Percentiles rank a stretch among this genome's conserved stretches.
Evolutionary conservation across 2,888 invertebrate species (phyloP).

Genomic region (Creontiades dilutus): DNA sequence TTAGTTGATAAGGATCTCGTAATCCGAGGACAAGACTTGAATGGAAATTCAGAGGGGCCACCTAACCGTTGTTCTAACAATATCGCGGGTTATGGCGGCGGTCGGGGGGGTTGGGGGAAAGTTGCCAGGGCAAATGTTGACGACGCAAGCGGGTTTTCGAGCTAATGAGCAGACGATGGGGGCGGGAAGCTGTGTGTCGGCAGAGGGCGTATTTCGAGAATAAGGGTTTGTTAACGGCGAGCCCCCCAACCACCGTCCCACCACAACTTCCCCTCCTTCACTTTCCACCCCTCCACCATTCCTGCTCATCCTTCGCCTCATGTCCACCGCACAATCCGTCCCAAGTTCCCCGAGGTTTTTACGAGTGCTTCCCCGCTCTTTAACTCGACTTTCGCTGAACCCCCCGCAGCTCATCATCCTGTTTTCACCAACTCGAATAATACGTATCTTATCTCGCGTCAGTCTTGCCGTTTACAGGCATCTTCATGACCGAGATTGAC

Average conservation of each 20-base stretch:
- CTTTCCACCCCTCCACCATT: neutral
- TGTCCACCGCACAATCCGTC: constrained; percentile 20
- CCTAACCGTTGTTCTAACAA: no score
- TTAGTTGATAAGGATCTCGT: no score
- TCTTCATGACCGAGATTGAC: no score
- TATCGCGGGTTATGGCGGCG: no score
- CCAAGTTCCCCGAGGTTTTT: neutral
- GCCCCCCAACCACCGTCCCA: neutral
- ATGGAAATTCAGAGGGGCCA: no score
- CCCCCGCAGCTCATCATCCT: no score
- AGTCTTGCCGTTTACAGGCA: no score
- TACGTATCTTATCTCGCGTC: no score
- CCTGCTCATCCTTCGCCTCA: neutral
- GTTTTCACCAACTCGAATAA: no score
- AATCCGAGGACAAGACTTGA: no score
- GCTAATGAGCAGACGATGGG: neutral
- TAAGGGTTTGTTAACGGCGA: constrained; percentile 22
- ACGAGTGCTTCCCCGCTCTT: neutral
- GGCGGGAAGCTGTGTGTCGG: neutral
- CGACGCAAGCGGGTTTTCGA: neutral
- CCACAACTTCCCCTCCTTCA: neutral
- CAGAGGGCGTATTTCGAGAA: constrained; percentile 21
- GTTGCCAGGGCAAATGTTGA: constrained; percentile 29
- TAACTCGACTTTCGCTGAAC: no score
- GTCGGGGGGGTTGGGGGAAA: no score